These are phyloP conservation scores for Hystrix cristata DNA, from an alignment of 2,113 vertebrate species.

Conservation along the genomic window DNA sequence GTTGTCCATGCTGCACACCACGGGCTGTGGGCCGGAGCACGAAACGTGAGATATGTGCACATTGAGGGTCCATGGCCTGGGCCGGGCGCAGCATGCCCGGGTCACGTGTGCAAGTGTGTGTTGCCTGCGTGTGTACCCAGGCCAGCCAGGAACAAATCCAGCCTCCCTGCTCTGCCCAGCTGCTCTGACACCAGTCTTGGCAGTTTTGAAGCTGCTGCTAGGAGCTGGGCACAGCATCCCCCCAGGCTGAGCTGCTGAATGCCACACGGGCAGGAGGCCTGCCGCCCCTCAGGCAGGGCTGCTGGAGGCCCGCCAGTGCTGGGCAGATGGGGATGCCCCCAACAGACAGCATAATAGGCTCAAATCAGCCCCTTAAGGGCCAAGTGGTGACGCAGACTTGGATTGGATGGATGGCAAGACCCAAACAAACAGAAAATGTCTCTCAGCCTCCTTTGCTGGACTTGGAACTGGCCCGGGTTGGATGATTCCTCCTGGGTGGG, in stretches of 20 bases:
- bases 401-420: background rate
- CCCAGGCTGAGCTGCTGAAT: background rate
- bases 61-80: background rate
- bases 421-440: background rate
- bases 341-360: background rate
- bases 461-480: background rate
- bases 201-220: background rate
- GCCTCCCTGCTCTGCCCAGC: background rate
- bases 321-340: background rate
- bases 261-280: background rate
- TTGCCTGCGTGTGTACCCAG: background rate
- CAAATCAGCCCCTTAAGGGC: background rate
- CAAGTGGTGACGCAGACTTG: fast-evolving
- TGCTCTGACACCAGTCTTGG: background rate
- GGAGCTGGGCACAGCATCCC: background rate
- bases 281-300: background rate
- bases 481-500: background rate
- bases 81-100: background rate
- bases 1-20: fast-evolving
- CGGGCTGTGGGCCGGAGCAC: background rate
- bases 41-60: background rate
- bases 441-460: background rate
- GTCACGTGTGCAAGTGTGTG: background rate
- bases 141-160: background rate
- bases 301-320: background rate